phyloP scores from a whole-genome alignment of 2,888 invertebrate genomes.

The Parnassius orleans region DNA sequence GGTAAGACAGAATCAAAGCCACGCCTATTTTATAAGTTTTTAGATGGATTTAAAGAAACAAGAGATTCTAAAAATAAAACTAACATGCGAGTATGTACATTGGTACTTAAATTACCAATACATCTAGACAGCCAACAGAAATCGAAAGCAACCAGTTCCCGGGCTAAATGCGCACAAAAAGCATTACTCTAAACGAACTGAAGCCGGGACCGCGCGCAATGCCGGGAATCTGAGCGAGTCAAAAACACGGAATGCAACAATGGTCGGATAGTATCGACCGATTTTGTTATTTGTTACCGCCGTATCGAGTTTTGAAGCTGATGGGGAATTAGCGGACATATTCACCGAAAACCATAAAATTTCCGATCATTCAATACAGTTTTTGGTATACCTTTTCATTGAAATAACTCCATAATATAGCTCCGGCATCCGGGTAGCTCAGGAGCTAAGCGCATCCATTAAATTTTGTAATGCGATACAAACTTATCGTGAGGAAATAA shows the following conservation, averaged over 20 bases:
- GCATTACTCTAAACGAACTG: constrained; percentile 34
- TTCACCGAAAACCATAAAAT: constrained; percentile 17
- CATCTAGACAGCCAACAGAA: constrained; percentile 17
- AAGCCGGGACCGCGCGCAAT: constrained; percentile 35
- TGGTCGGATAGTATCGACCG: constrained; percentile 44
- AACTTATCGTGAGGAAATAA: too few species aligned
- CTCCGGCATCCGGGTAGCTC: too few species aligned
- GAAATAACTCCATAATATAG: too few species aligned
- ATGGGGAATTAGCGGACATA: constrained; percentile 19
- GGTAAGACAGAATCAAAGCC: not conserved
- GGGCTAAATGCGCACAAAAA: constrained; percentile 40
- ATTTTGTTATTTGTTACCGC: constrained; percentile 39
- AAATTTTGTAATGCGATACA: too few species aligned
- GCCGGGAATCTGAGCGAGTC: constrained; percentile 39
- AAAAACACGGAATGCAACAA: constrained; percentile 50
- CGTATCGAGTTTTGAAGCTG: constrained; percentile 29
- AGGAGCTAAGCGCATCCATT: too few species aligned
- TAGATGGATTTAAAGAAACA: too few species aligned
- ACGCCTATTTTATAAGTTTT: not conserved
- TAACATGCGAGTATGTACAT: constrained; percentile 36
- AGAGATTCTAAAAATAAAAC: too few species aligned
- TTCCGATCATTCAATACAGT: constrained; percentile 1
- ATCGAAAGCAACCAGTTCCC: constrained; percentile 25
- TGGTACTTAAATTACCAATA: constrained; percentile 36
- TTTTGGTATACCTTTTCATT: constrained; percentile 1